phyloP scores from a whole-genome alignment of 2,888 invertebrate species.

The Agrilus mali region DNA sequence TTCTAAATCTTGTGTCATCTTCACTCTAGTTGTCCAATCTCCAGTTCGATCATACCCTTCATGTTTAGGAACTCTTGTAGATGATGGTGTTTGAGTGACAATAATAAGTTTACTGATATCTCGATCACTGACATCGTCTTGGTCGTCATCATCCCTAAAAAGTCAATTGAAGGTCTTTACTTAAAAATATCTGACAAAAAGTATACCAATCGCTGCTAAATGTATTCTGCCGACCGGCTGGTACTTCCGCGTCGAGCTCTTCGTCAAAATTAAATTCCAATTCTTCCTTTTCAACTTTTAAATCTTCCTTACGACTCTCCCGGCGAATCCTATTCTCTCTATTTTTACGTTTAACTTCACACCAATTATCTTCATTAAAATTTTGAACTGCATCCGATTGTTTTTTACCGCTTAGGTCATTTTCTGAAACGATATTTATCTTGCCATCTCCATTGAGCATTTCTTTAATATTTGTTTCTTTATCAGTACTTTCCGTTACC shows the following conservation, averaged over 20 bases:
- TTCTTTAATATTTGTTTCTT: no score
- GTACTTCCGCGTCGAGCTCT: conserved; percentile 65
- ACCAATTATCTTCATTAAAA: conserved; percentile 39
- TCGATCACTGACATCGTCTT: conserved; percentile 84
- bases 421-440: conserved; percentile 6
- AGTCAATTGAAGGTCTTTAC: background rate
- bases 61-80: conserved; percentile 58
- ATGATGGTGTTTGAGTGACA: conserved; percentile 59
- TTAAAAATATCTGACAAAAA: background rate
- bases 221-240: conserved; percentile 68
- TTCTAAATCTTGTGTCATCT: conserved; percentile 89
- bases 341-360: conserved; percentile 38
- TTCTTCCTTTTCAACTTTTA: conserved; percentile 51
- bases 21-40: conserved; percentile 78
- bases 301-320: conserved; percentile 18
- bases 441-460: background rate
- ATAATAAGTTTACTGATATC: conserved; percentile 91
- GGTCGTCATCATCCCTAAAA: conserved; percentile 64
- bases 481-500: no score
- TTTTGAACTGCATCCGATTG: conserved; percentile 7
- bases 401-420: conserved; percentile 14
- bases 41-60: conserved; percentile 85
- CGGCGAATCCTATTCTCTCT: conserved; percentile 28
- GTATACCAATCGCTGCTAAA: conserved; percentile 63
- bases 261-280: conserved; percentile 96